Percentiles rank a stretch among this genome's conserved stretches.
Evolutionary conservation across 2,113 vertebrate species (phyloP).

Genomic region (Vulpes vulpes): DNA sequence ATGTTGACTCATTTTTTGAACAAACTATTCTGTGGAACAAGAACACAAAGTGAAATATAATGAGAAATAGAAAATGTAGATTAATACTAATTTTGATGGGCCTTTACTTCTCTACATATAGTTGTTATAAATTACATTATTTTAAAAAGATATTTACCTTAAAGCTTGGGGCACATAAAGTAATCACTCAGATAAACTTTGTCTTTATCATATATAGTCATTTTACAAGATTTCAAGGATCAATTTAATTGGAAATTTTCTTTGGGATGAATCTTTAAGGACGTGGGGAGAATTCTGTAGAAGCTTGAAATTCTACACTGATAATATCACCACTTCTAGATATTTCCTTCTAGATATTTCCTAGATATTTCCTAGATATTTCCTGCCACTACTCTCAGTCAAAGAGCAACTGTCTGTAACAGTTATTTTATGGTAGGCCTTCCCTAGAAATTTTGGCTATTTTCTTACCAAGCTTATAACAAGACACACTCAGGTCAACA

Average conservation of each 20-base stretch:
- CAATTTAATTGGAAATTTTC: not conserved
- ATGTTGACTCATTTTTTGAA: not conserved
- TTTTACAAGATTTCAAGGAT: not conserved
- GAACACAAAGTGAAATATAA: not conserved
- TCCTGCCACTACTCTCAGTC: not conserved
- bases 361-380: not conserved
- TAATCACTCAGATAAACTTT: not conserved
- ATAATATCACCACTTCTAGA: not conserved
- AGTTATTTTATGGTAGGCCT: not conserved
- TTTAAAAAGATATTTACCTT: not conserved
- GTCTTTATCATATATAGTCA: not conserved
- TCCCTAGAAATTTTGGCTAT: not conserved
- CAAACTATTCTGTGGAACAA: not conserved
- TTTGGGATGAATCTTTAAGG: not conserved
- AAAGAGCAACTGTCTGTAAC: not conserved
- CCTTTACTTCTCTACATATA: not conserved
- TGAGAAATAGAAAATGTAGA: not conserved
- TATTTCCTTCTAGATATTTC: not conserved
- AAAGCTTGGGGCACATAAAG: not conserved
- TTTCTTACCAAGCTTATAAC: not conserved
- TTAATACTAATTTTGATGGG: not conserved
- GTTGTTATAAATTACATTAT: not conserved
- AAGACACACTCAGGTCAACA: not conserved
- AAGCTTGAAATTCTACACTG: not conserved
- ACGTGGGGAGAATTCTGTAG: accelerated